Evolutionary conservation across 2,797 vertebrate species (phyloP).

Genomic region (Helostoma temminkii): DNA sequence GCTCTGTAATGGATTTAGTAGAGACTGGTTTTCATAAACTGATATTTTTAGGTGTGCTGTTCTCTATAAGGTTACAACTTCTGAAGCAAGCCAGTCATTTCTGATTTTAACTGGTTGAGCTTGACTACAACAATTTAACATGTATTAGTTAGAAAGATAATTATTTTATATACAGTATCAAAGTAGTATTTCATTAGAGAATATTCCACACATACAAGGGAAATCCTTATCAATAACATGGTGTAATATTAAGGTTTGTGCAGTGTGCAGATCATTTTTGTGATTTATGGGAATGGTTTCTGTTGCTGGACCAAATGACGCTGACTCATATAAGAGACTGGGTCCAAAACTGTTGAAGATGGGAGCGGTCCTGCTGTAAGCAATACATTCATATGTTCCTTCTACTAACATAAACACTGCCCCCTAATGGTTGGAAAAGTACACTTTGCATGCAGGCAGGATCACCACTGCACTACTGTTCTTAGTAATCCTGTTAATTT

Average conservation of each 20-base stretch:
- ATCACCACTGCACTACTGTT: no score
- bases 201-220: background rate
- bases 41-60: constrained; percentile 1
- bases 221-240: background rate
- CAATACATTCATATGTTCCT: constrained; percentile 16
- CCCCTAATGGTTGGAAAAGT: constrained; percentile 65
- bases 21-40: background rate
- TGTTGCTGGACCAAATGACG: constrained; percentile 38
- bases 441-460: constrained; percentile 18
- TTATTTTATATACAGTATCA: background rate
- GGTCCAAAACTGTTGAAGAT: constrained; percentile 52
- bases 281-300: constrained; percentile 11
- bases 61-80: background rate
- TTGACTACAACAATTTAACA: background rate
- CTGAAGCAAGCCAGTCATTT: background rate
- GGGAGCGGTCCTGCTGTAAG: constrained; percentile 34
- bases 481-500: background rate
- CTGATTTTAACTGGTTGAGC: background rate
- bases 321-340: constrained; percentile 47
- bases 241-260: background rate
- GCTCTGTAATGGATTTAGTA: background rate
- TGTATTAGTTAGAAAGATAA: background rate
- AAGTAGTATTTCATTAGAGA: background rate
- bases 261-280: background rate
- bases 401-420: constrained; percentile 48